These are phyloP conservation scores for Aplodontia rufa DNA, from an alignment of 2,113 vertebrate genomes.

Conservation along the genomic window DNA sequence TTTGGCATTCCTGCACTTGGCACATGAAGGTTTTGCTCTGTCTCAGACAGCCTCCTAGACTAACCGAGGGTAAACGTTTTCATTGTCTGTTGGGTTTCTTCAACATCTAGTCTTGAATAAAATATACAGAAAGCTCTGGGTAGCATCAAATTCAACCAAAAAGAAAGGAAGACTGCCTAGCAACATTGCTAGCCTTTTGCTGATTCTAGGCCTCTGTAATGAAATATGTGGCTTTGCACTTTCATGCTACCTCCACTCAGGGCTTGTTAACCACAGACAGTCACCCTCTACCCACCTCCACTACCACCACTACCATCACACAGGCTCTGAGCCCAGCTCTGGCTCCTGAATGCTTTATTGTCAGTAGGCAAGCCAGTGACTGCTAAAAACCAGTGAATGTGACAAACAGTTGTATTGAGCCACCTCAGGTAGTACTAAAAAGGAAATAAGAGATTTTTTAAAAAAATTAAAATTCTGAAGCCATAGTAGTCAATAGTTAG, in stretches of 20 bases:
- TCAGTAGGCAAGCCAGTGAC: neutral
- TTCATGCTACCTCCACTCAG: neutral
- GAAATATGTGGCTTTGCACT: neutral
- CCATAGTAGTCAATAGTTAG: neutral
- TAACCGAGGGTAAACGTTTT: neutral
- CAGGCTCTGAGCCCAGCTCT: rapidly evolving
- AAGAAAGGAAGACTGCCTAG: neutral
- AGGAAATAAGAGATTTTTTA: neutral
- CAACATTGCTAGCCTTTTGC: neutral
- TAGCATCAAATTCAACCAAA: neutral
- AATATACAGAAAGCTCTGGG: neutral
- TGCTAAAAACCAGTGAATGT: neutral
- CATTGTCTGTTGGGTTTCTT: neutral
- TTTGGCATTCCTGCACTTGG: neutral
- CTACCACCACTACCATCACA: neutral
- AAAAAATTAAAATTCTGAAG: neutral
- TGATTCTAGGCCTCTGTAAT: neutral
- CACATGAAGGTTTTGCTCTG: neutral
- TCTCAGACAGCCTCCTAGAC: neutral
- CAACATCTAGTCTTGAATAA: neutral
- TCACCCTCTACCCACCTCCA: neutral
- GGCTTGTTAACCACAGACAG: neutral
- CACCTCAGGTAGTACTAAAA: neutral
- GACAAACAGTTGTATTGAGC: neutral
- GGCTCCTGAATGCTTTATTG: neutral